Base-by-base conservation (phyloP, 1,140 invertebrate genomes). In the Cherax destructor region DNA sequence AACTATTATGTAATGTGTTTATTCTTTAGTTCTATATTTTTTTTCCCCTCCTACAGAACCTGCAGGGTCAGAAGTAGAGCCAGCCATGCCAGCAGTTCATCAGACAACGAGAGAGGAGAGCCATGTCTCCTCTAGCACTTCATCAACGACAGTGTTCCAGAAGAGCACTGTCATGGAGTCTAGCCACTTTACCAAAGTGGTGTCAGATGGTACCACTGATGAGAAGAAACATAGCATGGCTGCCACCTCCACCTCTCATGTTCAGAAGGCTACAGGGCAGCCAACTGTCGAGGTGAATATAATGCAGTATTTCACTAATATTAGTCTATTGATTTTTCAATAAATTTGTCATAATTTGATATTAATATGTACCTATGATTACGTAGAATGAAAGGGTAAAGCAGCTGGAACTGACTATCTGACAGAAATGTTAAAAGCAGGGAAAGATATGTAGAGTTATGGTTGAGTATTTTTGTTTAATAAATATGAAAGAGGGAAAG, bases 201-300 rank as follows among this genome's bases (percentile, higher is more conserved):
- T 88, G 21, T 72, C 86, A 49, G 79, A 81, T 83, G 79, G 84
- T 30, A 69, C 56, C 1, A 21, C 50, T 41, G 91, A 83, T 16
- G 78, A 86, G 24, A 83, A 83, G 30, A 72, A 65, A 41, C 91
- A 88, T 18, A 87, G 78, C 69, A 83, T 74, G 52, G n/a, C 84
- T 50, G 65, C 91, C 30, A 65, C 91, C 41, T 52, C 91, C 13
- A 49, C 91, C 6, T 92, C 91, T n/a, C 91, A 92, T 24, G 86
- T 92, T n/a, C 41, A 83, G 56, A 88, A 50, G 59, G 91, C 81
- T 56, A 72, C 91, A 47, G 91, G 91, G 16, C 91, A 92, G 81
- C 91, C 91, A 30, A 83, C 86, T n/a, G 65, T 88, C 18, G 91
- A 92, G 85, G 91, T 92, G 56, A 86, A 13, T 5, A 65, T 16